phyloP scores from a whole-genome alignment of 2,113 vertebrate genomes.

The Taurulus bubalis region DNA sequence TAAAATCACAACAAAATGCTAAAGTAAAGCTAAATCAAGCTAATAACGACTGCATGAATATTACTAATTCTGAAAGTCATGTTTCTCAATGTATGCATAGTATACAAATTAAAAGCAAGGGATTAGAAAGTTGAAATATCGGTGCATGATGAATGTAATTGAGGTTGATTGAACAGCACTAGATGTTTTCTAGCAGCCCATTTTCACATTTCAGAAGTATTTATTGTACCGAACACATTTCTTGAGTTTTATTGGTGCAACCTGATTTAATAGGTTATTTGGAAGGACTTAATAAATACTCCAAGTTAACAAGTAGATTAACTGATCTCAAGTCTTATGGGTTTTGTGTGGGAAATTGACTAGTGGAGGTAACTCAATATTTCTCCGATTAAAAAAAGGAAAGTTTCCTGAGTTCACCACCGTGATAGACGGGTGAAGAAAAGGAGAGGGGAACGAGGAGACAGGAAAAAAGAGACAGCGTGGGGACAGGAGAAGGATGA shows the following conservation, averaged over 20 bases:
- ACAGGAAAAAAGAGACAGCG: constrained; percentile 17
- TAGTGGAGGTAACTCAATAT: not conserved
- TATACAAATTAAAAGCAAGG: not conserved
- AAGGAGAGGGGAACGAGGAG: constrained; percentile 27
- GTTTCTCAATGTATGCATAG: not conserved
- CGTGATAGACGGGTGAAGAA: constrained; percentile 16
- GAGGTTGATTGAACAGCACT: not conserved
- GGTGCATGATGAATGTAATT: not conserved
- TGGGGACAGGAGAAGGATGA: constrained; percentile 53
- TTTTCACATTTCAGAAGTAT: not conserved
- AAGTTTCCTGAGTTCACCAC: constrained; percentile 15
- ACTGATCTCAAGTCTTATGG: not conserved
- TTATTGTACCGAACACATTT: not conserved
- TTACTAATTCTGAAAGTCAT: not conserved
- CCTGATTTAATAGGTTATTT: not conserved
- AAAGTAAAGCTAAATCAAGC: not conserved
- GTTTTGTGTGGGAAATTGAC: not conserved
- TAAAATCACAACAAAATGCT: not conserved
- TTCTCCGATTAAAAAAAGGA: not conserved
- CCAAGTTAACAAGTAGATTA: not conserved
- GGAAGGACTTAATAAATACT: not conserved
- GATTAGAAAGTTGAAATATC: not conserved
- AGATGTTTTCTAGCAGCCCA: not conserved
- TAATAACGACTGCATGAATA: not conserved
- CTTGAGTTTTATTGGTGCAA: not conserved